Conservation (phyloP, 2,113 vertebrate species). For the Microcebus jonahi region DNA sequence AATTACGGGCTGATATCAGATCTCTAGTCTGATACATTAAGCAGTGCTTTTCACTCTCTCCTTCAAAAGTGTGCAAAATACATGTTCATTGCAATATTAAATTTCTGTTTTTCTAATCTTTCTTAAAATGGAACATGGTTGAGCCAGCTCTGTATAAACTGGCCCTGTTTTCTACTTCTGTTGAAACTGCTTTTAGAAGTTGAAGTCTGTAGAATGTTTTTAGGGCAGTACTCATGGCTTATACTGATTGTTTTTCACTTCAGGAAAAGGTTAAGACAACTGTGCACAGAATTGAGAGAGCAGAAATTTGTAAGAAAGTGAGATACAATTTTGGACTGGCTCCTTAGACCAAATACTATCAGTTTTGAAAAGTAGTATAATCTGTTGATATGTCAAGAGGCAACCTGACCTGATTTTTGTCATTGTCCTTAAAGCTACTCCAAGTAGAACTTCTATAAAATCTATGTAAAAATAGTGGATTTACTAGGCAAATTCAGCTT, state of each 20-base stretch:
- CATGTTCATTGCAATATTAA: not conserved
- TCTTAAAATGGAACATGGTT: conserved; percentile 35
- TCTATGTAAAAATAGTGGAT: not conserved
- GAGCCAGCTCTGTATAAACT: not conserved
- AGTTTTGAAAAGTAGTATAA: not conserved
- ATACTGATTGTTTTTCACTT: not conserved
- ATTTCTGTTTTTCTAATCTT: conserved; percentile 61
- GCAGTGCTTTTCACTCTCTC: not conserved
- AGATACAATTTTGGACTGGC: not conserved
- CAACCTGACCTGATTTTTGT: not conserved
- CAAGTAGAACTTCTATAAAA: not conserved
- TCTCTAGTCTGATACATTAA: not conserved
- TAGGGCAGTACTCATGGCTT: not conserved
- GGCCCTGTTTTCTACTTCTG: not conserved
- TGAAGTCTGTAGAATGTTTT: not conserved
- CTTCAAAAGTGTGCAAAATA: not conserved
- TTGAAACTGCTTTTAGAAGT: conserved; percentile 40
- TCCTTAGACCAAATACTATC: not conserved
- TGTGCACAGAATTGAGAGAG: not conserved
- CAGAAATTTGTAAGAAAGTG: conserved; percentile 19
- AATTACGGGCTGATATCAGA: not conserved
- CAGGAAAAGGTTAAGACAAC: conserved; percentile 15
- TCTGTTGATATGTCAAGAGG: not conserved
- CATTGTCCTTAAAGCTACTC: not conserved
- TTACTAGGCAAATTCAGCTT: not conserved